These are phyloP conservation scores for Gambusia holbrooki DNA, from an alignment of 2,113 vertebrate species.

Conservation along the genomic window DNA sequence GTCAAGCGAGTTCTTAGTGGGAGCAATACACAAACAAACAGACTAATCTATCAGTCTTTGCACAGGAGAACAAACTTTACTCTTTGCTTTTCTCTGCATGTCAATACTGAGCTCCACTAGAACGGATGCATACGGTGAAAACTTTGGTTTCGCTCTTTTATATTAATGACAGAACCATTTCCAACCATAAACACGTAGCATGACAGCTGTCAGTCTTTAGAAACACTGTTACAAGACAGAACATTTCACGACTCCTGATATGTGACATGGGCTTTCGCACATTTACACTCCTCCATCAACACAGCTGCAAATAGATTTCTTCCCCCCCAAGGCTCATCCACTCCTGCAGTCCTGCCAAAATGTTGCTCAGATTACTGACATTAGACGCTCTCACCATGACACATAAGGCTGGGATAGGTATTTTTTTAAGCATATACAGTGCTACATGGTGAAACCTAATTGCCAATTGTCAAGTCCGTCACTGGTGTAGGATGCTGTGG, in stretches of 20 bases:
- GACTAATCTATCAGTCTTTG: constrained; percentile 20
- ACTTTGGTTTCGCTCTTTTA: not conserved
- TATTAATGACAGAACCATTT: not conserved
- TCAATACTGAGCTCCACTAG: not conserved
- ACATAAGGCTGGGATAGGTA: constrained; percentile 16
- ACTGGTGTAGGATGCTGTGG: not conserved
- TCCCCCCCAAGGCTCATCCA: constrained; percentile 23
- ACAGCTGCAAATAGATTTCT: constrained; percentile 42
- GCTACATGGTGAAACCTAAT: constrained; percentile 20
- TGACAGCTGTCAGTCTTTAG: constrained; percentile 9
- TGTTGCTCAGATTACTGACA: constrained; percentile 41
- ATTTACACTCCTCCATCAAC: constrained; percentile 41
- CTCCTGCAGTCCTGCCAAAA: constrained; percentile 12
- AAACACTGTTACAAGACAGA: constrained; percentile 1
- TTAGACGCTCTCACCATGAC: constrained; percentile 42
- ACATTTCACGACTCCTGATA: constrained; percentile 33
- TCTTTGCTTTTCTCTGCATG: not conserved
- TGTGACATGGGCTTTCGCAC: constrained; percentile 43
- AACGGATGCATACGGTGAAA: not conserved
- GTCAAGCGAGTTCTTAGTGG: constrained; percentile 30
- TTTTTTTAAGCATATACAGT: constrained; percentile 21
- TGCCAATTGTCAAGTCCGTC: constrained; percentile 17
- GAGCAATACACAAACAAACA: constrained; percentile 18
- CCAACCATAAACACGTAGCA: constrained; percentile 6
- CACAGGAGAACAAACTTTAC: constrained; percentile 3